Conservation (phyloP, 2,888 invertebrate species). For the Rhodophaea formosa region DNA sequence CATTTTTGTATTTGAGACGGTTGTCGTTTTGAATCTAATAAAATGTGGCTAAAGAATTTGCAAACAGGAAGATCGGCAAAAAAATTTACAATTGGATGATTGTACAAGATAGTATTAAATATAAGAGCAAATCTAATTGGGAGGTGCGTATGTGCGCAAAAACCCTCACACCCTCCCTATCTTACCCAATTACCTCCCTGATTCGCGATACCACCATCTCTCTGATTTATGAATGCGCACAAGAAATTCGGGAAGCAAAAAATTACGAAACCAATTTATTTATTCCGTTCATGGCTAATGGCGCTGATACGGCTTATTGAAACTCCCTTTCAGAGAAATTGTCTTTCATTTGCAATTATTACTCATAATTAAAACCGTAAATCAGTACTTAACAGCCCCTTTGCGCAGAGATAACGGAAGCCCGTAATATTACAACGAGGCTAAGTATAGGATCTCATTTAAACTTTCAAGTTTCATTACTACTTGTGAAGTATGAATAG, state of each 20-base stretch:
- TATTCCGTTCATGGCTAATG: slow-evolving; percentile 20
- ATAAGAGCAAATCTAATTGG: slow-evolving; percentile 25
- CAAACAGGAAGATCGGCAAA: too few relatives aligned
- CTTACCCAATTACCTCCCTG: slow-evolving; percentile 26
- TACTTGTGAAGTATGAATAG: neutral
- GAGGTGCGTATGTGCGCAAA: slow-evolving; percentile 23
- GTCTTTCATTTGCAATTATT: neutral
- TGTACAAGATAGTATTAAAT: neutral
- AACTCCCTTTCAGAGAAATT: slow-evolving; percentile 2
- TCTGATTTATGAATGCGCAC: slow-evolving; percentile 30
- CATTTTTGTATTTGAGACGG: too few relatives aligned
- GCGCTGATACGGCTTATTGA: slow-evolving; percentile 21
- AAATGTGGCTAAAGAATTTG: too few relatives aligned
- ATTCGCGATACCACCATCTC: slow-evolving; percentile 25
- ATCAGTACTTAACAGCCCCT: neutral
- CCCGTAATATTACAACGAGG: neutral
- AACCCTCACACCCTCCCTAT: slow-evolving; percentile 19
- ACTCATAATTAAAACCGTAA: neutral
- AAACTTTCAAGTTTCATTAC: neutral
- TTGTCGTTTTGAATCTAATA: too few relatives aligned
- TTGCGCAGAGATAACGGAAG: neutral
- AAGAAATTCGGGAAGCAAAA: slow-evolving; percentile 28
- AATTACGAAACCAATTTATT: slow-evolving; percentile 28
- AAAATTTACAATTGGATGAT: neutral
- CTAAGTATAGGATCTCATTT: neutral